Evolutionary conservation across 1,140 invertebrate genomes (phyloP).

Genomic region (Platyscapa corneri): DNA sequence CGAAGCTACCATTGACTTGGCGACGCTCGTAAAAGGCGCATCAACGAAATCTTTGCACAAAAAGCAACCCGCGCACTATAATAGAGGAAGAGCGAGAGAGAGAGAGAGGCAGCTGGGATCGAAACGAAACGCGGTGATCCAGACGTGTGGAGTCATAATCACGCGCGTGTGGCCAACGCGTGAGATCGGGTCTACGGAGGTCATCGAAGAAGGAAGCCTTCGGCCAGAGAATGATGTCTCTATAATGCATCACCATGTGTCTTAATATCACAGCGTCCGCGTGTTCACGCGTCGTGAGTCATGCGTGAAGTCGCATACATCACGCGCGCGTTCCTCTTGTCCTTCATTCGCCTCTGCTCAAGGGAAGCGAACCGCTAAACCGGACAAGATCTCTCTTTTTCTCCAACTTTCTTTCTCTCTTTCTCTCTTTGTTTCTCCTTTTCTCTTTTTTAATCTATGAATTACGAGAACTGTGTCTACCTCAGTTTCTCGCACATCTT

Average conservation of each 20-base stretch:
- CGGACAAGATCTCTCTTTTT: background rate
- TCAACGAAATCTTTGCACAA: background rate
- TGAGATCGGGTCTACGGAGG: background rate
- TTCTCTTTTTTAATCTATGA: background rate
- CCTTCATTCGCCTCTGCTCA: background rate
- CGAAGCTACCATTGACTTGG: too few species aligned
- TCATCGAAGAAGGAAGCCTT: background rate
- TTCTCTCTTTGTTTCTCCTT: too few species aligned
- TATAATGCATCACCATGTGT: background rate
- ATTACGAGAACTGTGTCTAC: background rate
- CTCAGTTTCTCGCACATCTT: too few species aligned
- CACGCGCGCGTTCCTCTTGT: background rate
- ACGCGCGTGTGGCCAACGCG: background rate
- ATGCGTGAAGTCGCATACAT: slow-evolving; percentile 12
- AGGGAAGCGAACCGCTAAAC: background rate
- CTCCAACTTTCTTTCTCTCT: too few species aligned
- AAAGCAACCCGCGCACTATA: background rate
- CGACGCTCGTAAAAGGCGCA: too few species aligned
- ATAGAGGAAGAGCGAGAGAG: background rate
- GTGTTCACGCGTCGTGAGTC: background rate
- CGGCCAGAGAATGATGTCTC: background rate
- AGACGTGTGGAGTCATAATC: background rate
- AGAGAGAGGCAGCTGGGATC: too few species aligned
- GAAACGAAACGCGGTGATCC: too few species aligned
- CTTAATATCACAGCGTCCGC: background rate